Percentiles rank a stretch among this genome's conserved stretches.
These are phyloP conservation scores for Formica aserva DNA, from an alignment of 2,888 invertebrate species.

Conservation along the genomic window DNA sequence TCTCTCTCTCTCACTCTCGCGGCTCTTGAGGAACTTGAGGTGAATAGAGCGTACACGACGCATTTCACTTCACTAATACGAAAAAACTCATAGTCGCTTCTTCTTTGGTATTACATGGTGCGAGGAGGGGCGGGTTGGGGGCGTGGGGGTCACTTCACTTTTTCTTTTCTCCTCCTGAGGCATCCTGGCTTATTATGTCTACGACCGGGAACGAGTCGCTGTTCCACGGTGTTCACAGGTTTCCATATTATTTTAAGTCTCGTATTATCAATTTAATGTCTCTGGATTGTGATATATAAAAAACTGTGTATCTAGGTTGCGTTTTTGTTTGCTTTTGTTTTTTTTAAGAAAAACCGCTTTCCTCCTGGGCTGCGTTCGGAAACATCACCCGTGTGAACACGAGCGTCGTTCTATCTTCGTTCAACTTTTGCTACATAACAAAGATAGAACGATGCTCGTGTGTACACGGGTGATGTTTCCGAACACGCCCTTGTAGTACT, in stretches of 20 bases:
- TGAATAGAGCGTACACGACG: slow-evolving; percentile 71
- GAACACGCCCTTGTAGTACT: slow-evolving; percentile 53
- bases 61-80: slow-evolving; percentile 82
- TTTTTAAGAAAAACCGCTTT: slow-evolving; percentile 68
- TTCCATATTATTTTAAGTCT: slow-evolving; percentile 68
- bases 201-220: slow-evolving; percentile 63
- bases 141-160: slow-evolving; percentile 53
- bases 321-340: slow-evolving; percentile 51
- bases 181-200: slow-evolving; percentile 68
- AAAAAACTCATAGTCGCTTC: slow-evolving; percentile 83
- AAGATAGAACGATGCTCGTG: no score
- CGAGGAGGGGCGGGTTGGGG: slow-evolving; percentile 70
- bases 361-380: slow-evolving; percentile 24
- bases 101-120: slow-evolving; percentile 84
- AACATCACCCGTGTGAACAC: no score
- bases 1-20: slow-evolving; percentile 24
- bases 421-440: no score
- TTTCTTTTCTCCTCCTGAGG: slow-evolving; percentile 60
- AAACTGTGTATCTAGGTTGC: slow-evolving; percentile 68
- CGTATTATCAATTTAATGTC: slow-evolving; percentile 63
- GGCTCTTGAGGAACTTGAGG: slow-evolving; percentile 75
- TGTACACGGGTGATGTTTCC: no score
- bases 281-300: slow-evolving; percentile 69
- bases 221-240: slow-evolving; percentile 52
- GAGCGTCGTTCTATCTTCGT: no score